These are phyloP conservation scores for Zygaena filipendulae DNA, from an alignment of 2,888 invertebrate genomes.

Conservation along the genomic window DNA sequence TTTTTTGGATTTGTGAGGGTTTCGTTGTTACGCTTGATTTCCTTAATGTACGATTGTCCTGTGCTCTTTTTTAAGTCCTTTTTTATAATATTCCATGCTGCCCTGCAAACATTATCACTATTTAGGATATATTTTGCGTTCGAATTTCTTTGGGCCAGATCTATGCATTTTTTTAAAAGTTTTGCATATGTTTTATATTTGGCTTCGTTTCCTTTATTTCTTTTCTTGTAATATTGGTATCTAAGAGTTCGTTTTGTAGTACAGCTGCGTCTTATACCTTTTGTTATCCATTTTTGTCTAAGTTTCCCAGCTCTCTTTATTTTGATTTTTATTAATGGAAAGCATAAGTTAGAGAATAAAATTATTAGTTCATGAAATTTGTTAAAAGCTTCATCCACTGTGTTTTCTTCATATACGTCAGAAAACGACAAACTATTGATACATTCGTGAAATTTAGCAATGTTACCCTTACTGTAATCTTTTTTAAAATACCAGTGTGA, in stretches of 20 bases:
- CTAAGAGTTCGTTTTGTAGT: conserved; percentile 6
- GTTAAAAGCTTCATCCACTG: background rate
- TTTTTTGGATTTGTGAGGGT: background rate
- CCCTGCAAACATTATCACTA: conserved; percentile 6
- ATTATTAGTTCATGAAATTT: conserved; percentile 1
- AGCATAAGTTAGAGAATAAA: too few species aligned
- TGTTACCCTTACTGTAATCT: conserved; percentile 7
- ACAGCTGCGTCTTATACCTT: conserved; percentile 6
- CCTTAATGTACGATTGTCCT: too few species aligned
- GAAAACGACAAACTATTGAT: conserved; percentile 8
- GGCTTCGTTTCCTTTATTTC: conserved; percentile 3
- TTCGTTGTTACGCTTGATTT: conserved; percentile 1
- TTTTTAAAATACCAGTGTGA: conserved; percentile 1
- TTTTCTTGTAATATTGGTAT: conserved; percentile 6
- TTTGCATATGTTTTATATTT: conserved; percentile 4
- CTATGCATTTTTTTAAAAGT: conserved; percentile 8
- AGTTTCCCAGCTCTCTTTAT: conserved; percentile 3
- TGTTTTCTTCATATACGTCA: conserved; percentile 1
- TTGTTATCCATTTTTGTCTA: conserved; percentile 1
- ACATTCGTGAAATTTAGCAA: conserved; percentile 6
- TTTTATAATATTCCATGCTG: too few species aligned
- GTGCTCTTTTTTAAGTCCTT: background rate
- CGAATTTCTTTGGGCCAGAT: conserved; percentile 5
- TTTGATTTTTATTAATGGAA: conserved; percentile 6
- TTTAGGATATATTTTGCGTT: conserved; percentile 6